Percentiles rank a stretch among this genome's conserved stretches.
Evolutionary conservation across 1,140 invertebrate genomes (phyloP).

Genomic region (Hyles vespertilio): DNA sequence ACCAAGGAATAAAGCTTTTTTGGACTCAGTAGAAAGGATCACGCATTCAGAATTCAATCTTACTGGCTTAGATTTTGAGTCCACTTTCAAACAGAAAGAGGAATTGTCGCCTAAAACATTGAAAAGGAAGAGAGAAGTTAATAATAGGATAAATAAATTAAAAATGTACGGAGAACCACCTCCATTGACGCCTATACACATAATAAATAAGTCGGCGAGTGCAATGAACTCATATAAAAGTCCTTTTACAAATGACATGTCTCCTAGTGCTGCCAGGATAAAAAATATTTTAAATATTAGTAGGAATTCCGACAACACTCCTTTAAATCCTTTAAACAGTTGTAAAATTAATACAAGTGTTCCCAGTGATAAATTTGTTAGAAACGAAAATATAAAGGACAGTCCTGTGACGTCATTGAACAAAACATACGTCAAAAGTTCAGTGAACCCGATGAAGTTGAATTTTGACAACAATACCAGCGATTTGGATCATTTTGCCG

Average conservation of each 20-base stretch:
- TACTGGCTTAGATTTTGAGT: slow-evolving; percentile 59
- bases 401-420: slow-evolving; percentile 25
- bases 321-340: no score
- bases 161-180: slow-evolving; percentile 70
- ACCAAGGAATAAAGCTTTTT: slow-evolving; percentile 43
- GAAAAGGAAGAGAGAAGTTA: slow-evolving; percentile 43
- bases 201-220: slow-evolving; percentile 55
- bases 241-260: slow-evolving; percentile 39
- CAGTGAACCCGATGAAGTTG: slow-evolving; percentile 49
- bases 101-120: slow-evolving; percentile 36
- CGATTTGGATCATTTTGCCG: slow-evolving; percentile 45
- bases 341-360: no score
- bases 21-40: slow-evolving; percentile 31
- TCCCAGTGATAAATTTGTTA: no score
- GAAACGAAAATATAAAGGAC: background rate
- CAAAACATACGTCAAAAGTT: slow-evolving; percentile 34
- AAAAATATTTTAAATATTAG: slow-evolving; percentile 18
- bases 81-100: slow-evolving; percentile 49
- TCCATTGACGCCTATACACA: slow-evolving; percentile 50
- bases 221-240: slow-evolving; percentile 48
- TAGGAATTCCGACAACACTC: background rate
- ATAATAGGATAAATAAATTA: slow-evolving; percentile 58
- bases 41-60: slow-evolving; percentile 44
- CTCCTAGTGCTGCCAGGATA: slow-evolving; percentile 28
- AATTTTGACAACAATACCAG: slow-evolving; percentile 36